Evolutionary conservation across 2,888 invertebrate species (phyloP), one percentile per base, ranked within the genome.

Genomic region (Amblyjoppa fuscipennis): DNA sequence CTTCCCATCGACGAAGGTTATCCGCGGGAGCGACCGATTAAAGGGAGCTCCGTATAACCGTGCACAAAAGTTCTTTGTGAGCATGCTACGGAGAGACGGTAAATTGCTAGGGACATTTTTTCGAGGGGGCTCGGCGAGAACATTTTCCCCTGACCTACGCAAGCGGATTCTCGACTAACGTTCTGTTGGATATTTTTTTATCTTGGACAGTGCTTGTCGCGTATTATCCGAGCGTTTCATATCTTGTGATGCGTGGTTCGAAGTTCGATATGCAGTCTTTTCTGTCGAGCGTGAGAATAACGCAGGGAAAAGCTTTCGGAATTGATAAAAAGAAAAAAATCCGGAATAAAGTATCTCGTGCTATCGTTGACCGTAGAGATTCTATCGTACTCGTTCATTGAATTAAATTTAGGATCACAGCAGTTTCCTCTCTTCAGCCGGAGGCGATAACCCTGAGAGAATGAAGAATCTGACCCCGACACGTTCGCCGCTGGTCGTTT

Each of bases 401-500:
- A 86, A 86, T 86, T 71, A 81, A 86, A 83, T 86, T 86, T 81
- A 81, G 79, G 80, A 83, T 66, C 76, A 75, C 53, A 49, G 31
- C 66, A 71, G 68, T 31, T 28, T 64, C 70, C 75, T 76, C 76
- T 82, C 70, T 20, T 25, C 49, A 66, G 51, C 28, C 68, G 68
- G 56, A 41, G 76, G 83, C 77, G 87, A 87, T 86, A 83, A 84
- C 84, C 82, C 81, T 82, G 82, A 81, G 81, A 81, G 56, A 73
- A 45, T 56, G 85, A 80, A 81, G 64, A 79, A 64, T 56, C 64
- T 70, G 83, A 82, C 88, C 87, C 86, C 87, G 87, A 88, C 87
- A 88, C 81, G 81, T 82, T 87, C 81, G 71, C 45, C 64, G 73
- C 61, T 78, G 76, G 83, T 68, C 85, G 82, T 85, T 85, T 61